These are phyloP conservation scores for Lates calcarifer DNA, from an alignment of 2,113 vertebrate genomes.

Conservation along the genomic window DNA sequence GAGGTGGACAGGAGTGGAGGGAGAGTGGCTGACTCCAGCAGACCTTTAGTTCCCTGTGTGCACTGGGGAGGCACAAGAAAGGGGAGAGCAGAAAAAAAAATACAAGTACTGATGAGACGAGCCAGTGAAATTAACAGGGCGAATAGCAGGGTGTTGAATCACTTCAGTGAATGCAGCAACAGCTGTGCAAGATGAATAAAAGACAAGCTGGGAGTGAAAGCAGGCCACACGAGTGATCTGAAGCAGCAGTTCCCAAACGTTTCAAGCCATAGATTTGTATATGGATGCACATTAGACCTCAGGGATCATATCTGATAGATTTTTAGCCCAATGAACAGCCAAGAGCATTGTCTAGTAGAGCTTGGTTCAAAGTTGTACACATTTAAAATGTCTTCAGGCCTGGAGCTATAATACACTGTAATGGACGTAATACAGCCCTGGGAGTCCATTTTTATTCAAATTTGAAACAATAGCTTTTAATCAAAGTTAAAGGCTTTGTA, in stretches of 20 bases:
- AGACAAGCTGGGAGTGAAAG: slow-evolving; percentile 9
- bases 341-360: neutral
- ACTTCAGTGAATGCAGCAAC: neutral
- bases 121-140: neutral
- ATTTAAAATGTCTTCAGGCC: too few relatives aligned
- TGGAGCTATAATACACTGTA: too few relatives aligned
- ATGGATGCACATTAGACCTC: neutral
- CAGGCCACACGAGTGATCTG: neutral
- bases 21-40: slow-evolving; percentile 76
- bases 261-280: slow-evolving; percentile 25
- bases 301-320: neutral
- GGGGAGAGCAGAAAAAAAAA: neutral
- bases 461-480: too few relatives aligned
- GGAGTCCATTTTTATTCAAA: too few relatives aligned
- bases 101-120: slow-evolving; percentile 25
- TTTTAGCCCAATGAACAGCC: neutral
- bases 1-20: slow-evolving; percentile 69
- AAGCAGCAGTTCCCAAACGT: slow-evolving; percentile 8
- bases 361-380: neutral
- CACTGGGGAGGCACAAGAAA: slow-evolving; percentile 54
- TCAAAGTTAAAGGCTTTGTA: neutral
- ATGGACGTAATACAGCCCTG: too few relatives aligned
- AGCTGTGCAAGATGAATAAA: slow-evolving; percentile 17
- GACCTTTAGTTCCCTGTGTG: slow-evolving; percentile 77
- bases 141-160: slow-evolving; percentile 13